Conservation (phyloP, 2,797 vertebrate genomes). For the Lacerta agilis region DNA sequence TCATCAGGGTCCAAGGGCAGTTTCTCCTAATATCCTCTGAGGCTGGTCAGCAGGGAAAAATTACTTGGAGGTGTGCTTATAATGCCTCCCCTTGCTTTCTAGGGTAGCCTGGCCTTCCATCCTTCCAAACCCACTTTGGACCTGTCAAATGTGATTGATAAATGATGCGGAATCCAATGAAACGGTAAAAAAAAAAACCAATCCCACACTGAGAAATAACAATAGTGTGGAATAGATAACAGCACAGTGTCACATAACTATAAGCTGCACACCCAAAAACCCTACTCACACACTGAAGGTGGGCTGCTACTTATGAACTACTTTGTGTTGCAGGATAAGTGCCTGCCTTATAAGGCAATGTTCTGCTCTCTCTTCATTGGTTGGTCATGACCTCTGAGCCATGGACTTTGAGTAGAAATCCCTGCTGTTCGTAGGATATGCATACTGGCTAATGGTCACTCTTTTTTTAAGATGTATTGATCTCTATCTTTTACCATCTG, state of each 20-base stretch:
- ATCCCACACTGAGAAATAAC: not conserved
- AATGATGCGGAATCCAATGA: not conserved
- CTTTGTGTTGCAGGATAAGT: not conserved
- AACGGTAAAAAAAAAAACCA: too few relatives aligned
- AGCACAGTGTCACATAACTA: too few relatives aligned
- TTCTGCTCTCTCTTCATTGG: not conserved
- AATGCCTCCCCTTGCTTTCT: not conserved
- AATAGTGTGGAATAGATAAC: not conserved
- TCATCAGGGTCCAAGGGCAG: not conserved
- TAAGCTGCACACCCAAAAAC: not conserved
- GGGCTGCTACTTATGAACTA: not conserved
- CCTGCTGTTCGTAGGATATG: constrained; percentile 53
- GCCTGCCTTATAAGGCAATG: not conserved
- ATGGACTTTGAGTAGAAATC: constrained; percentile 71
- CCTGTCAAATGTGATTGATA: not conserved
- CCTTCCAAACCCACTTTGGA: not conserved
- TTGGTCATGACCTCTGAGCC: constrained; percentile 70
- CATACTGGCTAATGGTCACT: constrained; percentile 63
- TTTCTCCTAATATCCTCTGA: not conserved
- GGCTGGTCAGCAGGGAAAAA: not conserved
- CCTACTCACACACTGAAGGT: not conserved
- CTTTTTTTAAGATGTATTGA: constrained; percentile 46
- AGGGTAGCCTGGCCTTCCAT: not conserved
- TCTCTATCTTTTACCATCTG: constrained; percentile 32
- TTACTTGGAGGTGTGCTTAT: not conserved